Percentiles rank a stretch among this genome's conserved stretches.
These are phyloP conservation scores for Erannis defoliaria DNA, from an alignment of 2,888 invertebrate genomes.

Conservation along the genomic window DNA sequence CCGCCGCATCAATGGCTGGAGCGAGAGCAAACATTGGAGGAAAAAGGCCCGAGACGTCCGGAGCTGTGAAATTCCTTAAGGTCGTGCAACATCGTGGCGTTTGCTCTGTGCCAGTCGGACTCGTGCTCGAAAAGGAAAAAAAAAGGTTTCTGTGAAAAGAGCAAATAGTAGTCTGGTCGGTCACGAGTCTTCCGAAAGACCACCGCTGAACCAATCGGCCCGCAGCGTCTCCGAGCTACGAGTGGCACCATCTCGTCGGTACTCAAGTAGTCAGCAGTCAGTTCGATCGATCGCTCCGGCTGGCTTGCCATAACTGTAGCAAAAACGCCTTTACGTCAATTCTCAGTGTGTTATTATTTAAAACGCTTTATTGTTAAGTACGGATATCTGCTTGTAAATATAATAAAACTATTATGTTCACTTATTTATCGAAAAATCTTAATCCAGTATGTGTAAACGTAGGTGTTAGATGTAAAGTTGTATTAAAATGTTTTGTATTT, in stretches of 20 bases:
- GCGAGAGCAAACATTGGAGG: conserved; percentile 83
- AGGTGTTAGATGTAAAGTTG: conserved; percentile 85
- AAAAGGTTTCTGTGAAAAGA: conserved; percentile 80
- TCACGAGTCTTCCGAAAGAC: conserved; percentile 81
- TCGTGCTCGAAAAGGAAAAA: conserved; percentile 84
- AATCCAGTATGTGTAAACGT: conserved; percentile 82
- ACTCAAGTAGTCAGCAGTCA: conserved; percentile 38
- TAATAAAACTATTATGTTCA: conserved; percentile 81
- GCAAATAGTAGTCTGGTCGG: conserved; percentile 80
- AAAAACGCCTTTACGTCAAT: conserved; percentile 84
- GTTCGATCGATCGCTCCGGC: conserved; percentile 66
- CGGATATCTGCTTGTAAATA: conserved; percentile 85
- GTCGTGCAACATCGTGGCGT: conserved; percentile 83
- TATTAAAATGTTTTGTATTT: conserved; percentile 85
- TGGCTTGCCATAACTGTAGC: conserved; percentile 81
- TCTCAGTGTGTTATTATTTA: conserved; percentile 87
- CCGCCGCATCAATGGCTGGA: conserved; percentile 82
- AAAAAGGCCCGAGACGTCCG: conserved; percentile 73
- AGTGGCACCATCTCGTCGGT: conserved; percentile 38
- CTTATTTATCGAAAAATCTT: conserved; percentile 84
- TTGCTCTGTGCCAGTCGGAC: conserved; percentile 80
- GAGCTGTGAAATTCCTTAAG: conserved; percentile 86
- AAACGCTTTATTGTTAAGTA: conserved; percentile 83
- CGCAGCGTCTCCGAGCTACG: conserved; percentile 26
- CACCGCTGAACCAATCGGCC: conserved; percentile 70